Evolutionary conservation across 1,140 invertebrate species (phyloP).

Genomic region (Sycophaga agraensis): DNA sequence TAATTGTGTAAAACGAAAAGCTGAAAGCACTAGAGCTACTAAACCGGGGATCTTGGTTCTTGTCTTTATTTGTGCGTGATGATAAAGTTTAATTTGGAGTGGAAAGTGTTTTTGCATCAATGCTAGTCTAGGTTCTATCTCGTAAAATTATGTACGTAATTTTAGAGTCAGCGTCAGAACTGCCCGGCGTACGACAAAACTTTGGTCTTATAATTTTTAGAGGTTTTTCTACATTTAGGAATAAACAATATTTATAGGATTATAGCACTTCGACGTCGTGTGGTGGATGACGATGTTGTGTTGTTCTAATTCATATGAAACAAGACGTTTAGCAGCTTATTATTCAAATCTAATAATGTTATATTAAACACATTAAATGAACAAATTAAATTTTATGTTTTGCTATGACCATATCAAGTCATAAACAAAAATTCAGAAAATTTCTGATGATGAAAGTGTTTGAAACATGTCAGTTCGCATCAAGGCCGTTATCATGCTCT

Average conservation of each 20-base stretch:
- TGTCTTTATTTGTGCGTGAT: conserved; percentile 11
- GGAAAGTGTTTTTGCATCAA: conserved; percentile 22
- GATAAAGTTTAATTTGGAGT: conserved; percentile 20
- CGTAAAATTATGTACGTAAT: background rate
- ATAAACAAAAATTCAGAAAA: too few species aligned
- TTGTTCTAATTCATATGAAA: conserved; percentile 15
- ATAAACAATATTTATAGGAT: too few species aligned
- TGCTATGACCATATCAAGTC: too few species aligned
- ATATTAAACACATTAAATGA: too few species aligned
- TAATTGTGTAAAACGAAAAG: background rate
- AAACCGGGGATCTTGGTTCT: background rate
- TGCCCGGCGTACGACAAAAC: too few species aligned
- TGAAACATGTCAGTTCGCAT: conserved; percentile 1
- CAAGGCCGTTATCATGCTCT: conserved; percentile 17
- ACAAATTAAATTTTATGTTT: too few species aligned
- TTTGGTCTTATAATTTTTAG: too few species aligned
- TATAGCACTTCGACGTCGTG: background rate
- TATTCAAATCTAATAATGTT: too few species aligned
- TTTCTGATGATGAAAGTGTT: too few species aligned
- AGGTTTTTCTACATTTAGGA: background rate
- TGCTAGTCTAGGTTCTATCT: conserved; percentile 12
- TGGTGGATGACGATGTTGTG: conserved; percentile 7
- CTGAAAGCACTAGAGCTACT: conserved; percentile 6
- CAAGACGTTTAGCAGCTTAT: too few species aligned
- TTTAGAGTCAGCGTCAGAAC: too few species aligned